Evolutionary conservation across 2,113 vertebrate species (phyloP).

Genomic region (Excalfactoria chinensis): DNA sequence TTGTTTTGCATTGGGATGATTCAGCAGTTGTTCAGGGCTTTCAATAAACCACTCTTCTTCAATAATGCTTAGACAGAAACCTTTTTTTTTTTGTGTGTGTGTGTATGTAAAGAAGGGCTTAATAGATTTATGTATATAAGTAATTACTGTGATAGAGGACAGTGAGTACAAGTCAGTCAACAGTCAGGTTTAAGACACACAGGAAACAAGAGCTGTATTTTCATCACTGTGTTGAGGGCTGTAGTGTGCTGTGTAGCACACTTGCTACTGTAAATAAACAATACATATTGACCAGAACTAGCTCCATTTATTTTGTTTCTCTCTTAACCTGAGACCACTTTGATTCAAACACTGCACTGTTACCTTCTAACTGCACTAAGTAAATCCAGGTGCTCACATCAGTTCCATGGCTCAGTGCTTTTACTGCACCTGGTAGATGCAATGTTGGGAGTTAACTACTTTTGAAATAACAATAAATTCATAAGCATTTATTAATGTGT

Average conservation of each 20-base stretch:
- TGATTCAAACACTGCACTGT: neutral
- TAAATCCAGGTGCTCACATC: neutral
- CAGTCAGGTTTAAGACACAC: neutral
- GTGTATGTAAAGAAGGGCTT: neutral
- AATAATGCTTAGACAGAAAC: neutral
- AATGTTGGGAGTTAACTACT: neutral
- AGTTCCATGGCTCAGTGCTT: neutral
- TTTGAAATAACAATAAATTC: conserved; percentile 19
- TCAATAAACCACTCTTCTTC: neutral
- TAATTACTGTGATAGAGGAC: neutral
- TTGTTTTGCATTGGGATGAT: neutral
- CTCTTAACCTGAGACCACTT: neutral
- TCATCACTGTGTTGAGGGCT: neutral
- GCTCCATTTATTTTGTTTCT: neutral
- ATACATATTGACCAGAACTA: neutral
- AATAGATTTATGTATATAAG: neutral
- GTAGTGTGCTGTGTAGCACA: neutral
- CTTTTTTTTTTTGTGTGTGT: neutral
- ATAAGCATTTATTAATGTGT: neutral
- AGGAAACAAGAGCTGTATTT: neutral
- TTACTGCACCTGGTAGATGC: neutral
- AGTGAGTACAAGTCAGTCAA: neutral
- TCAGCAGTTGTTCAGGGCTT: neutral
- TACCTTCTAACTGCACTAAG: neutral
- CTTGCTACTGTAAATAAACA: neutral